phyloP scores from a whole-genome alignment of 37 sponge, comb jelly and placozoan species.

The Petrosia ficiformis region DNA sequence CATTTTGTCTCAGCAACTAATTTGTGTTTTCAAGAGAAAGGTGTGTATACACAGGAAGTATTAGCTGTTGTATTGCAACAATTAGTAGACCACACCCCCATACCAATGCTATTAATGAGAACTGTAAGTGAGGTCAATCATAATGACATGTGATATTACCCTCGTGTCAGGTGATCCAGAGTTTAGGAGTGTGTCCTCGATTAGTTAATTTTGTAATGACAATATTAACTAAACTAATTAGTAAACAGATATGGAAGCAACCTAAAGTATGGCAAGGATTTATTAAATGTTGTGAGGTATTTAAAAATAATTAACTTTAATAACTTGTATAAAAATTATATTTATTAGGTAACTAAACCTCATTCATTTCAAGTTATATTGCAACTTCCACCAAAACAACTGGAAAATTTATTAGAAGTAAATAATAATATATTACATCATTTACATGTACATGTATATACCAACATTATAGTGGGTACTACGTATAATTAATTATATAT shows the following conservation, averaged over 20 bases:
- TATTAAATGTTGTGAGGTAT: slow-evolving; percentile 92
- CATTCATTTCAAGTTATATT: slow-evolving; percentile 83
- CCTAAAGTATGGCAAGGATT: slow-evolving; percentile 98
- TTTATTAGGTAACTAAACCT: slow-evolving; percentile 87
- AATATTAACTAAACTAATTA: slow-evolving; percentile 81
- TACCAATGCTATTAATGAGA: slow-evolving; percentile 96
- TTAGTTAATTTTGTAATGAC: slow-evolving; percentile 86
- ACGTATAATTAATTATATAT: no score
- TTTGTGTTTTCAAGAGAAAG: slow-evolving; percentile 87
- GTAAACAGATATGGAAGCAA: slow-evolving; percentile 95
- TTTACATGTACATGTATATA: no score
- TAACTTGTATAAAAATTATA: no score
- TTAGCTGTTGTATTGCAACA: slow-evolving; percentile 90
- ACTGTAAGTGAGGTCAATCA: slow-evolving; percentile 64
- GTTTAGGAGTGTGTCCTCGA: slow-evolving; percentile 67
- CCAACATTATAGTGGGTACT: no score
- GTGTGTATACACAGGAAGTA: slow-evolving; percentile 88
- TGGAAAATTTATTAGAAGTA: slow-evolving; percentile 52
- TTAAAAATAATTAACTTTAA: neutral
- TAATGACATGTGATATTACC: neutral
- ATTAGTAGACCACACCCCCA: slow-evolving; percentile 83
- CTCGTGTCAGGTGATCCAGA: slow-evolving; percentile 84
- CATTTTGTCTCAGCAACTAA: slow-evolving; percentile 70
- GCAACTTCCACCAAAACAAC: slow-evolving; percentile 77
- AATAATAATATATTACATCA: neutral